Conservation (phyloP, 2,888 invertebrate species). For the Drosophila engyochracea region DNA sequence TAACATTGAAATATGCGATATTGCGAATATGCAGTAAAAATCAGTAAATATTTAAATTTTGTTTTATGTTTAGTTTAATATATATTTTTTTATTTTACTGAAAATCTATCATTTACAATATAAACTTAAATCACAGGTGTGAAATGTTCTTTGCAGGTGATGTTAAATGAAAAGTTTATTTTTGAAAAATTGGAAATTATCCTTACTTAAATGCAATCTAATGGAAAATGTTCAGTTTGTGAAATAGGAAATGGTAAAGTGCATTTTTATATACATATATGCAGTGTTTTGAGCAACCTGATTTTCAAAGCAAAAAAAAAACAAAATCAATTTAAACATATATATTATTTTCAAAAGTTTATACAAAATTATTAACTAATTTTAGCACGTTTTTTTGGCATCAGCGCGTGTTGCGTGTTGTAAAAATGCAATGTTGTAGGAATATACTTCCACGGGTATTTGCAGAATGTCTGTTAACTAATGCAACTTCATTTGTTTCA, state of each 20-base stretch:
- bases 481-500: slow-evolving; percentile 14
- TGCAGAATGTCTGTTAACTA: background rate
- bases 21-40: background rate
- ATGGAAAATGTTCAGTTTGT: background rate
- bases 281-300: background rate
- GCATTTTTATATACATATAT: background rate
- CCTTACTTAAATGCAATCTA: background rate
- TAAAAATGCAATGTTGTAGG: background rate
- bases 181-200: background rate
- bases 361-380: background rate
- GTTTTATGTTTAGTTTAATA: background rate
- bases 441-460: background rate
- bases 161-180: background rate
- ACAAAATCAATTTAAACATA: background rate
- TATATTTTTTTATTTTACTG: background rate
- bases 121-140: background rate
- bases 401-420: background rate
- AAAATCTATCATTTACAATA: background rate
- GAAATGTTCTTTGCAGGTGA: background rate
- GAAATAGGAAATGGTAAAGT: background rate
- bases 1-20: background rate
- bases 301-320: background rate
- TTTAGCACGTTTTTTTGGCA: background rate
- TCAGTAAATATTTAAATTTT: background rate
- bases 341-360: background rate